Conservation (phyloP, 2,888 invertebrate species). For the Tigriopus californicus region DNA sequence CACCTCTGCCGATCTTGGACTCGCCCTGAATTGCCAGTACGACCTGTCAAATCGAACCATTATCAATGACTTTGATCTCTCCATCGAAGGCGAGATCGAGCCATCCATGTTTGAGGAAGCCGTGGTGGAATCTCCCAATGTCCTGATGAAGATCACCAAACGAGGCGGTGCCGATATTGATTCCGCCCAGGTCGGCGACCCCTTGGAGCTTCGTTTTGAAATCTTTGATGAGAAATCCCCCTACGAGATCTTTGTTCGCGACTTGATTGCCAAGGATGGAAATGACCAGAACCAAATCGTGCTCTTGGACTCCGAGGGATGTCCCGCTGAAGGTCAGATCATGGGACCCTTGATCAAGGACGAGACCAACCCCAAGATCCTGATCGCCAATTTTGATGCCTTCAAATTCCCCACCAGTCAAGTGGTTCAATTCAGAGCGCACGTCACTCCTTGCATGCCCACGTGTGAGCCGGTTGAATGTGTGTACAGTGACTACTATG, state of each 20-base stretch:
- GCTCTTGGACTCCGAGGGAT: constrained; percentile 30
- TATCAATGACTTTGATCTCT: constrained; percentile 28
- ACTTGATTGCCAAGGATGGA: constrained; percentile 32
- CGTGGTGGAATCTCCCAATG: constrained; percentile 30
- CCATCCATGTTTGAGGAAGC: constrained; percentile 27
- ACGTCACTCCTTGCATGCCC: constrained; percentile 85
- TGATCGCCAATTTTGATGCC: constrained; percentile 78
- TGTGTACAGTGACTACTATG: constrained; percentile 53
- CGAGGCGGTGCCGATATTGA: constrained; percentile 18
- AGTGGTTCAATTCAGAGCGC: constrained; percentile 82
- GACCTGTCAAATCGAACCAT: constrained; percentile 30
- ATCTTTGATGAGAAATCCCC: constrained; percentile 28
- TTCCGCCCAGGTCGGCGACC: constrained; percentile 28
- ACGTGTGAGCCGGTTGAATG: constrained; percentile 79
- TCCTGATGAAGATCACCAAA: constrained; percentile 31
- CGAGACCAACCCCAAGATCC: constrained; percentile 36
- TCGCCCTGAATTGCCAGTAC: constrained; percentile 31
- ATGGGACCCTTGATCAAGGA: constrained; percentile 26
- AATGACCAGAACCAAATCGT: constrained; percentile 29
- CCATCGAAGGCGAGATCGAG: constrained; percentile 25
- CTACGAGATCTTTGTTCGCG: constrained; percentile 32
- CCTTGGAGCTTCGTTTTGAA: constrained; percentile 30
- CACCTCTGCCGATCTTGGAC: constrained; percentile 31
- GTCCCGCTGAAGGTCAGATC: constrained; percentile 29
- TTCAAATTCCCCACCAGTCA: constrained; percentile 92